Percentiles rank a stretch among this genome's conserved stretches.
Conservation (phyloP, 2,797 vertebrate species). For the Potorous gilbertii region DNA sequence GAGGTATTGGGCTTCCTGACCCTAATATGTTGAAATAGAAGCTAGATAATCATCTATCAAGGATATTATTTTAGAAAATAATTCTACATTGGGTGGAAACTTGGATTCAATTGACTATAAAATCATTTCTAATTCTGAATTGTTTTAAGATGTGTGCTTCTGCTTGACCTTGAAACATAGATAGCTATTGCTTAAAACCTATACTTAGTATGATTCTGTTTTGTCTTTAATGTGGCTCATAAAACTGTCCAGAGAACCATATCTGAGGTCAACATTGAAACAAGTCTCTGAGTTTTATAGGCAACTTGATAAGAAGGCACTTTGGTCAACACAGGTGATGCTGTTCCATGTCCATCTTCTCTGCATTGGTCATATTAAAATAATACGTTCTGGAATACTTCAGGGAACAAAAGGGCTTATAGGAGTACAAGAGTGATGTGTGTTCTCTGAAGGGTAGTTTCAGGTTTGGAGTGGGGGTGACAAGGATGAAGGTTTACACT, state of each 20-base stretch:
- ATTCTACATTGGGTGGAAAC: background rate
- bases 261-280: background rate
- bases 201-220: background rate
- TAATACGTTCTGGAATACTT: background rate
- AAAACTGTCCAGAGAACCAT: background rate
- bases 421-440: constrained; percentile 8
- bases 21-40: background rate
- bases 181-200: background rate
- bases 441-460: constrained; percentile 44
- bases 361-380: background rate
- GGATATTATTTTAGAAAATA: background rate
- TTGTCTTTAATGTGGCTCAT: background rate
- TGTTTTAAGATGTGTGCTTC: background rate
- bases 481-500: constrained; percentile 20
- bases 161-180: background rate
- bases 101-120: background rate
- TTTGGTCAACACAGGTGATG: background rate
- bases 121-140: background rate
- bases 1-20: background rate
- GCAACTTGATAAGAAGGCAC: background rate
- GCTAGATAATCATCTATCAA: background rate
- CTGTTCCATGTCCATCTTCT: background rate
- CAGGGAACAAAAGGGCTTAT: constrained; percentile 30
- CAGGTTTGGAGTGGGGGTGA: background rate
- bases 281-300: background rate